These are phyloP conservation scores for Eupleurogrammus muticus DNA, from an alignment of 2,797 vertebrate genomes.

Conservation along the genomic window DNA sequence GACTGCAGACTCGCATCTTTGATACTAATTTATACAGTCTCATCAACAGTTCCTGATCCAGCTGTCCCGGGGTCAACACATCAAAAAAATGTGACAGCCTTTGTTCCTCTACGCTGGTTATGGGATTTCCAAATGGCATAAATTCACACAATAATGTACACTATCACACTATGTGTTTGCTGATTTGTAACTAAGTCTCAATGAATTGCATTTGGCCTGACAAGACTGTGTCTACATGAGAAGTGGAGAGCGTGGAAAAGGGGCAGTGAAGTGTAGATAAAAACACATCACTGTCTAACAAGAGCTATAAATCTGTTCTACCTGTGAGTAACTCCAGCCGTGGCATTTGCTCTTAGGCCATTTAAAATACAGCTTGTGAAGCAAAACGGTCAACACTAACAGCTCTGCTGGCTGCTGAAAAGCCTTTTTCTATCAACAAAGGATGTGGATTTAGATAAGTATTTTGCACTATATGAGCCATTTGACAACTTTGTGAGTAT, in stretches of 20 bases:
- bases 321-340: slow-evolving; percentile 5
- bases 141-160: slow-evolving; percentile 22
- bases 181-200: not conserved
- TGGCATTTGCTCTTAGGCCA: slow-evolving; percentile 8
- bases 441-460: slow-evolving; percentile 51
- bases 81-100: slow-evolving; percentile 63
- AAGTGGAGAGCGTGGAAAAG: slow-evolving; percentile 18
- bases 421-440: slow-evolving; percentile 46
- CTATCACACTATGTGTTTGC: not conserved
- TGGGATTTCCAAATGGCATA: slow-evolving; percentile 44
- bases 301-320: slow-evolving; percentile 34
- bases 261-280: slow-evolving; percentile 1
- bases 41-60: slow-evolving; percentile 69
- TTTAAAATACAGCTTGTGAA: slow-evolving; percentile 40
- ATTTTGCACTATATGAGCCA: slow-evolving; percentile 48
- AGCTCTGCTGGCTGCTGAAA: slow-evolving; percentile 28
- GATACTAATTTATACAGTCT: slow-evolving; percentile 72
- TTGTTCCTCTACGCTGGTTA: slow-evolving; percentile 54
- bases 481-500: slow-evolving; percentile 40
- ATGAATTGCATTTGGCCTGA: not conserved
- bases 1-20: slow-evolving; percentile 67
- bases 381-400: slow-evolving; percentile 40
- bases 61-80: slow-evolving; percentile 66
- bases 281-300: slow-evolving; percentile 17
- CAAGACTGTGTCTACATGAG: slow-evolving; percentile 13